These are phyloP conservation scores for Drosophila funebris DNA, from an alignment of 1,140 invertebrate genomes.

Conservation along the genomic window DNA sequence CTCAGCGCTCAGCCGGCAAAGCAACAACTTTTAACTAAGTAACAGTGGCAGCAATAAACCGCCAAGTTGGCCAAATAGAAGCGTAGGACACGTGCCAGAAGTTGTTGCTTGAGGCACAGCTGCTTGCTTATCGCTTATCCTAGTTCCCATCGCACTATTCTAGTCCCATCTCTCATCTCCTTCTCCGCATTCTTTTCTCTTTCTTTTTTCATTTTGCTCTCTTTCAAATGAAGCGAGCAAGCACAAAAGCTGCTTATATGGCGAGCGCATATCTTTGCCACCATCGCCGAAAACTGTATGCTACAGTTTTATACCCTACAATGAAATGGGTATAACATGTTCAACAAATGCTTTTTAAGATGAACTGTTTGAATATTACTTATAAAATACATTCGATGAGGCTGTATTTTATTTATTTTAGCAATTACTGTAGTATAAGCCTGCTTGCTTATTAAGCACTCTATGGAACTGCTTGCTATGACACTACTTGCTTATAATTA, in stretches of 20 bases:
- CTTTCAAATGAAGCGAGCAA: conserved; percentile 43
- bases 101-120: conserved; percentile 26
- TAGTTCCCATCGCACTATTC: not conserved
- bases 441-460: too few species aligned
- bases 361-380: too few species aligned
- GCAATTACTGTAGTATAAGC: too few species aligned
- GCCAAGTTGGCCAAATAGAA: conserved; percentile 27
- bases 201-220: not conserved
- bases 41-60: conserved; percentile 50
- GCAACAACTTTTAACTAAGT: conserved; percentile 41
- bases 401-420: too few species aligned
- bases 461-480: too few species aligned
- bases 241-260: conserved; percentile 55
- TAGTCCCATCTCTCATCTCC: not conserved
- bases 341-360: not conserved
- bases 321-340: not conserved
- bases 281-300: not conserved
- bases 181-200: too few species aligned
- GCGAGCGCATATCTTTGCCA: conserved; percentile 9
- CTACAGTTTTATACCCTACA: not conserved
- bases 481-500: too few species aligned
- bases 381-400: too few species aligned
- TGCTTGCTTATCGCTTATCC: conserved; percentile 46
- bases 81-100: conserved; percentile 42
- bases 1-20: not conserved